These are phyloP conservation scores for Bothrops jararaca DNA, from an alignment of 2,113 vertebrate genomes.

Conservation along the genomic window DNA sequence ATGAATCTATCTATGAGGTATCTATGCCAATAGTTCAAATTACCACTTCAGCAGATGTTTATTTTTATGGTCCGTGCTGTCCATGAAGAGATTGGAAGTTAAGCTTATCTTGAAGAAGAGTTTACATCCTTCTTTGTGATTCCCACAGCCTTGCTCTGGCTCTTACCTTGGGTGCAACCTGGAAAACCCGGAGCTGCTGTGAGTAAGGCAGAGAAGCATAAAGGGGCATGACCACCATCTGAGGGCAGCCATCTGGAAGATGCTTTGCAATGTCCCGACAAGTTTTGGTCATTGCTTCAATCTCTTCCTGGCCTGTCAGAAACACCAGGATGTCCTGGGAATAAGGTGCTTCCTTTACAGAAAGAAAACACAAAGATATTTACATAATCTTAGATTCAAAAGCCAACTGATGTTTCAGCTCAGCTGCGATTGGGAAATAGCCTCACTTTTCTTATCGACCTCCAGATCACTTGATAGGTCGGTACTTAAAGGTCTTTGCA, in stretches of 20 bases:
- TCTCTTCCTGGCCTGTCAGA: constrained; percentile 97
- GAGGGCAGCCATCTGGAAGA: constrained; percentile 80
- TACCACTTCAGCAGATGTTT: neutral
- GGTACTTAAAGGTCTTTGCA: neutral
- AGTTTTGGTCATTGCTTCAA: constrained; percentile 91
- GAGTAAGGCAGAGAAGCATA: constrained; percentile 90
- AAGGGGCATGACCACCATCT: constrained; percentile 84
- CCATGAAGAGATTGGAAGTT: neutral
- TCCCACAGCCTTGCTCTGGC: neutral
- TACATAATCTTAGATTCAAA: neutral
- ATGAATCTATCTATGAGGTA: neutral
- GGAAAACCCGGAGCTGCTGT: constrained; percentile 91
- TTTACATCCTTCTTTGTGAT: neutral
- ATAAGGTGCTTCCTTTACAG: constrained; percentile 79
- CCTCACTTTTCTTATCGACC: neutral
- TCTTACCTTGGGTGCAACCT: constrained; percentile 82
- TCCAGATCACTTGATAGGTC: neutral
- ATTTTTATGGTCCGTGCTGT: neutral
- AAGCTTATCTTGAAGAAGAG: neutral
- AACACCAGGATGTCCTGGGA: constrained; percentile 94
- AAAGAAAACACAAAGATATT: neutral
- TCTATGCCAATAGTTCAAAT: neutral
- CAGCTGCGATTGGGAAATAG: neutral
- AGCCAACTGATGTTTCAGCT: neutral
- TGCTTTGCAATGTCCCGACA: constrained; percentile 90